Base-by-base conservation (phyloP, 2,888 invertebrate genomes). In the Eledona agricola region DNA sequence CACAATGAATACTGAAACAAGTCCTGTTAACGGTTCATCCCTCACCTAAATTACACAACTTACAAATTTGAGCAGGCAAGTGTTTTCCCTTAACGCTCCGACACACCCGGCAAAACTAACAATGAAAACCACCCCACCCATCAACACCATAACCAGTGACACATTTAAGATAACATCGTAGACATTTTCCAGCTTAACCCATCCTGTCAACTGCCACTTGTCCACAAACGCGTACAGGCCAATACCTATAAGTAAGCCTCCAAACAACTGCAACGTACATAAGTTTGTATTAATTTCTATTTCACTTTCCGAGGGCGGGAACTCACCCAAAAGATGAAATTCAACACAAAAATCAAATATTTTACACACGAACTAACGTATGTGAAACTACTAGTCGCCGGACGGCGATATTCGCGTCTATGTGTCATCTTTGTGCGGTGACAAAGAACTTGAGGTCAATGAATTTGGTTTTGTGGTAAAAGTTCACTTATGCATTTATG, bases 31-130 rank as follows among this genome's bases (percentile, higher is more conserved):
- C 23, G 4, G n/a, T 53, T 10, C 17, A 29, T 15, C 40, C 19
- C 28, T 25, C 12, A 6, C 6, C 42, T 29, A 25, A 35, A 4
- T 49, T n/a, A n/a, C n/a, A n/a, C n/a, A n/a, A n/a, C 83, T 85
- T 79, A 93, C 93, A 78, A 95, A 90, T 81, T 93, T 94, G 6
- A 96, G 82, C 55, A 96, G 79, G 71, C 90, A 93, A 0, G 94
- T 92, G 75, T 96, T 96, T 78, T 96, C 96, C 51, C 96, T 78
- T 3, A 93, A 78, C 0, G 93, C 92, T 28, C 93, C 96, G 6
- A 96, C 86, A 73, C 95, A 96, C 3, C 96, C 96, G 10, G 93
- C 90, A 75, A 95, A 96, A 74, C 94, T 94, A 42, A 96, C 93
- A 37, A 93, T 83, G 76, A 96, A 96, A n/a, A 96, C 88, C 3